Evolutionary conservation across 2,113 vertebrate species (phyloP).

Genomic region (Lipophrys pholis): DNA sequence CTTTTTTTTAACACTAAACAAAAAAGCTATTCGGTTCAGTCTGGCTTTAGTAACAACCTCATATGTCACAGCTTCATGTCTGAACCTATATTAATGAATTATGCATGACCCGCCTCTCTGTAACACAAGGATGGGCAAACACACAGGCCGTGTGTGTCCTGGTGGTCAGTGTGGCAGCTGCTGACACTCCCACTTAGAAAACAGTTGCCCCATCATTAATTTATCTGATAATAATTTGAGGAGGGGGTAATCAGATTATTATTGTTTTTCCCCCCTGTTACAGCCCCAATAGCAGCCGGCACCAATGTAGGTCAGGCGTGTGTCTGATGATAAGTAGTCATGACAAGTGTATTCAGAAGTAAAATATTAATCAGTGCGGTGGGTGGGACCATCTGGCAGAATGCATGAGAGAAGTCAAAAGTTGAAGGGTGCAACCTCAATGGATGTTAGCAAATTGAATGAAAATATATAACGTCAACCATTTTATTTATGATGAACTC

Average conservation of each 20-base stretch:
- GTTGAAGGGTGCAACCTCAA: conserved; percentile 12
- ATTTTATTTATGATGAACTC: too few relatives aligned
- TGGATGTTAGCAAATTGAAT: background rate
- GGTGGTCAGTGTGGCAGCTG: conserved; percentile 1
- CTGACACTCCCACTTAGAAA: background rate
- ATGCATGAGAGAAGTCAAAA: conserved; percentile 53
- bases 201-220: conserved; percentile 5
- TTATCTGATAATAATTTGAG: conserved; percentile 18
- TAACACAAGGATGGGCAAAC: conserved; percentile 43
- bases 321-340: conserved; percentile 61
- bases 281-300: conserved; percentile 34
- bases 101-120: conserved; percentile 48
- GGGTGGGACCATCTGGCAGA: conserved; percentile 69
- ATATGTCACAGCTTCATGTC: conserved; percentile 29
- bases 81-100: conserved; percentile 56
- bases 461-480: background rate
- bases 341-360: conserved; percentile 75
- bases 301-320: conserved; percentile 74
- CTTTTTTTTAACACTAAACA: background rate
- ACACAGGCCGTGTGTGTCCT: conserved; percentile 28
- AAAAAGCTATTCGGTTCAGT: background rate
- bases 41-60: background rate
- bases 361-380: conserved; percentile 76
- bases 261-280: conserved; percentile 16
- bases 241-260: conserved; percentile 8